phyloP scores from a whole-genome alignment of 23 tunicate species.

The Styela plicata region DNA sequence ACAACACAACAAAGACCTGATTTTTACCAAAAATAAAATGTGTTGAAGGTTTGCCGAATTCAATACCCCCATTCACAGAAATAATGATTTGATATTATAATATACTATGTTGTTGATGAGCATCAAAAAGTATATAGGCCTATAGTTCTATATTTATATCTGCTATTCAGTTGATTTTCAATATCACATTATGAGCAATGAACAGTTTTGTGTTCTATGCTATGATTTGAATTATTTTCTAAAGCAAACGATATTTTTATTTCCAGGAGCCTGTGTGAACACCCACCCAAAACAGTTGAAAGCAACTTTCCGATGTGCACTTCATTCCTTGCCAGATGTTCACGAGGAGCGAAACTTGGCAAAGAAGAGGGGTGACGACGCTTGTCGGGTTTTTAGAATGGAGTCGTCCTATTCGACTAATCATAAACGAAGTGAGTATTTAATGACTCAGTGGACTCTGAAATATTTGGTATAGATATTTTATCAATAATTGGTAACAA shows the following conservation, averaged over 20 bases:
- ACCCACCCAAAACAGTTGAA: slow-evolving; percentile 65
- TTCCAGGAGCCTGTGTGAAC: slow-evolving; percentile 61
- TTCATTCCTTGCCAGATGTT: slow-evolving; percentile 80
- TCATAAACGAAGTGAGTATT: slow-evolving; percentile 1
- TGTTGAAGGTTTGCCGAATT: too few relatives aligned
- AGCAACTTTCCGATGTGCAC: slow-evolving; percentile 92
- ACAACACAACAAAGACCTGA: too few relatives aligned
- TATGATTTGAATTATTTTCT: background rate
- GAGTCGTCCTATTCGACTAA: background rate
- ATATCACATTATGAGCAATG: too few relatives aligned
- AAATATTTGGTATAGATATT: too few relatives aligned
- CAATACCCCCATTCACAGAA: too few relatives aligned
- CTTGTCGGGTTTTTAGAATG: slow-evolving; percentile 80
- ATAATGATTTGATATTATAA: too few relatives aligned
- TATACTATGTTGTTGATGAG: too few relatives aligned
- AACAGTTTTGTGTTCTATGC: background rate
- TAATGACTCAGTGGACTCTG: too few relatives aligned
- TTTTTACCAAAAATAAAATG: too few relatives aligned
- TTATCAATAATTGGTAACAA: too few relatives aligned
- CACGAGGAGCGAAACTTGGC: slow-evolving; percentile 26
- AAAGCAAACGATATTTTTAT: background rate
- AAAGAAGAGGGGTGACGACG: slow-evolving; percentile 85
- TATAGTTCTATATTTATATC: too few relatives aligned
- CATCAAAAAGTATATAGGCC: background rate
- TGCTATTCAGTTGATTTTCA: too few relatives aligned